Conservation (phyloP, 2,113 vertebrate genomes). For the Lichenostomus cassidix region DNA sequence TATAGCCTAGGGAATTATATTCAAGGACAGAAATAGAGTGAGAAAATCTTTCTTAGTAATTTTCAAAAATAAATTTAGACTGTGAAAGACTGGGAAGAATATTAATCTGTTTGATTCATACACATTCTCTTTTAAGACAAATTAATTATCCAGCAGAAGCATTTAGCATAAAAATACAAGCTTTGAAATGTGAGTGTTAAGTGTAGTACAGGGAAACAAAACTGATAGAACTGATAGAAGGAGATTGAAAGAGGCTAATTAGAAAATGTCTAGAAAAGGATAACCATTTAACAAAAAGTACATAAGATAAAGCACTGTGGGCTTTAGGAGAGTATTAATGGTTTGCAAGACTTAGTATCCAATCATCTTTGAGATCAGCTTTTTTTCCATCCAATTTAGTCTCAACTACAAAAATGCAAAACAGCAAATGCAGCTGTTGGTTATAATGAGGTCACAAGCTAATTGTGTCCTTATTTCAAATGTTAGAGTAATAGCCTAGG, state of each 20-base stretch:
- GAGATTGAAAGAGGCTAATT: slow-evolving; percentile 49
- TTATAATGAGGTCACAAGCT: slow-evolving; percentile 13
- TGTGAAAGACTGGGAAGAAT: slow-evolving; percentile 1
- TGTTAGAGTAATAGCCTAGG: background rate
- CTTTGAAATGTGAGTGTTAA: slow-evolving; percentile 41
- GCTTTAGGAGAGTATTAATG: slow-evolving; percentile 39
- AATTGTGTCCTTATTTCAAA: background rate
- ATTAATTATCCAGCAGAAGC: slow-evolving; percentile 46
- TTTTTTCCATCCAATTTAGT: background rate
- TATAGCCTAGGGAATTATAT: background rate
- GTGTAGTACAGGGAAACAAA: slow-evolving; percentile 45
- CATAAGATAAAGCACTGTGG: background rate
- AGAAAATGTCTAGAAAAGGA: slow-evolving; percentile 18
- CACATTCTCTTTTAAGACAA: slow-evolving; percentile 12
- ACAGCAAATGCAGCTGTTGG: background rate
- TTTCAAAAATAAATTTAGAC: background rate
- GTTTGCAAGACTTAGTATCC: slow-evolving; percentile 10
- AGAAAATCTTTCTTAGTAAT: background rate
- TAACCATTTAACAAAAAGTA: slow-evolving; percentile 21
- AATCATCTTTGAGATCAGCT: background rate
- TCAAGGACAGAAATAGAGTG: background rate
- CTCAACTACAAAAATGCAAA: background rate
- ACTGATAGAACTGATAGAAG: slow-evolving; percentile 17
- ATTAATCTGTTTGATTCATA: slow-evolving; percentile 43
- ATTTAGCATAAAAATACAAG: slow-evolving; percentile 52